Evolutionary conservation across 1,140 invertebrate genomes (phyloP).

Genomic region (Orussus abietinus): DNA sequence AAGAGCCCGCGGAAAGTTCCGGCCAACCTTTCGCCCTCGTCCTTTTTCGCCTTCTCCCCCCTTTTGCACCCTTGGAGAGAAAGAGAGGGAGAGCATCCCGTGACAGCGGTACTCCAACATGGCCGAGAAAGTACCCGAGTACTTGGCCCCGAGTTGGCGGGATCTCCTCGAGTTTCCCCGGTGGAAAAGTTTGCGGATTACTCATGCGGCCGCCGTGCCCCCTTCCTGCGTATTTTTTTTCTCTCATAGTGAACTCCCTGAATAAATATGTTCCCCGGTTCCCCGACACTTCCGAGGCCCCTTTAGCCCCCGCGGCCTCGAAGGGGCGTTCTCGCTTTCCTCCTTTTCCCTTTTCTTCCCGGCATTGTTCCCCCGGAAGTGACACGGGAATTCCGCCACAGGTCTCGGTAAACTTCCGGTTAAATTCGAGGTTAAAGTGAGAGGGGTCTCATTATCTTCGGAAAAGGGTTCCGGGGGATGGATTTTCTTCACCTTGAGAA

Average conservation of each 20-base stretch:
- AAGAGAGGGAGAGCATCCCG: slow-evolving; percentile 4
- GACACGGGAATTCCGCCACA: too few relatives aligned
- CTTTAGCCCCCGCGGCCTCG: slow-evolving; percentile 19
- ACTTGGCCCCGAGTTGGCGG: slow-evolving; percentile 6
- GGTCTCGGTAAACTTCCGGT: too few relatives aligned
- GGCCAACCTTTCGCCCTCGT: slow-evolving; percentile 9
- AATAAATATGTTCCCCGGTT: slow-evolving; percentile 32
- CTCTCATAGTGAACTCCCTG: slow-evolving; percentile 31
- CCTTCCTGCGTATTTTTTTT: too few relatives aligned
- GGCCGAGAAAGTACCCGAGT: slow-evolving; percentile 4
- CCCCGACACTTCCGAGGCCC: slow-evolving; percentile 18
- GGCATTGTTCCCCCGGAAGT: slow-evolving; percentile 21
- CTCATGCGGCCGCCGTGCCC: slow-evolving; percentile 25
- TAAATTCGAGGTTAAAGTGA: too few relatives aligned
- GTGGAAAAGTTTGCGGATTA: slow-evolving; percentile 39
- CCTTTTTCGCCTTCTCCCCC: background rate
- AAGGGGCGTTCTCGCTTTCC: slow-evolving; percentile 18
- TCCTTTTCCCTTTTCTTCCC: slow-evolving; percentile 23
- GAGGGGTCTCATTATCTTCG: too few relatives aligned
- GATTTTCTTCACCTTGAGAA: too few relatives aligned
- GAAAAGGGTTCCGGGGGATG: too few relatives aligned
- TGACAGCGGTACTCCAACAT: too few relatives aligned
- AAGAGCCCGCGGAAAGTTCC: slow-evolving; percentile 18
- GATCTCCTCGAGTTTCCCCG: slow-evolving; percentile 19
- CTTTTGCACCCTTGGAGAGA: too few relatives aligned